phyloP scores from a whole-genome alignment of 2,888 invertebrate genomes.

The Drosophila antonietae region DNA sequence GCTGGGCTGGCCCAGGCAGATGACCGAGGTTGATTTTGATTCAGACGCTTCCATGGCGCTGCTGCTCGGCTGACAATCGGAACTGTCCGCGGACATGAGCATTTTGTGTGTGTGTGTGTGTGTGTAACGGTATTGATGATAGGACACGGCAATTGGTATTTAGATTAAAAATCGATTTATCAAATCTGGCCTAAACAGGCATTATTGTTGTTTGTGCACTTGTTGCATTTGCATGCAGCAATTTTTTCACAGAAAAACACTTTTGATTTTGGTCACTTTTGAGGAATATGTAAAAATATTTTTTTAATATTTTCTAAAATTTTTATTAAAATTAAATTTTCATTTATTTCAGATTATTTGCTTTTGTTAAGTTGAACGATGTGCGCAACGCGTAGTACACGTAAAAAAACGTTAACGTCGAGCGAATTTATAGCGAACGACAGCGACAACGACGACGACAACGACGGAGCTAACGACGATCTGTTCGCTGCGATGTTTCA shows the following conservation, averaged over 20 bases:
- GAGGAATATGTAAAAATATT: neutral
- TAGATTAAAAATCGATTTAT: neutral
- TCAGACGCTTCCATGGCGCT: conserved; percentile 60
- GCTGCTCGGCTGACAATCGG: conserved; percentile 82
- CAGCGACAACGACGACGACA: conserved; percentile 35
- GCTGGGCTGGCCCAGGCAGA: conserved; percentile 73
- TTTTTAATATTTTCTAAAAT: neutral
- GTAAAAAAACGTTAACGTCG: conserved; percentile 17
- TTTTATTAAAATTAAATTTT: neutral
- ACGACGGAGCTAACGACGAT: conserved; percentile 74
- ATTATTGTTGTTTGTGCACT: conserved; percentile 55
- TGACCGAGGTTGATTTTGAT: conserved; percentile 78
- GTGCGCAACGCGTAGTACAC: conserved; percentile 16
- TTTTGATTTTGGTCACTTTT: conserved; percentile 27
- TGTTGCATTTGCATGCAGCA: conserved; percentile 20
- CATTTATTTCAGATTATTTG: neutral
- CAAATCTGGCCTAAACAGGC: conserved; percentile 37
- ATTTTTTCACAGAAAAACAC: conserved; percentile 19
- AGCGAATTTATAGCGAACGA: conserved; percentile 19
- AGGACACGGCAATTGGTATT: conserved; percentile 41
- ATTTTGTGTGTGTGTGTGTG: conserved; percentile 73
- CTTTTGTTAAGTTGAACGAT: conserved; percentile 7
- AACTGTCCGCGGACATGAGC: conserved; percentile 85
- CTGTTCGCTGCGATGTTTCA: conserved; percentile 79
- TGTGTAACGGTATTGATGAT: conserved; percentile 6